Conservation (phyloP, 2,797 vertebrate species). For the Glyptemys insculpta region DNA sequence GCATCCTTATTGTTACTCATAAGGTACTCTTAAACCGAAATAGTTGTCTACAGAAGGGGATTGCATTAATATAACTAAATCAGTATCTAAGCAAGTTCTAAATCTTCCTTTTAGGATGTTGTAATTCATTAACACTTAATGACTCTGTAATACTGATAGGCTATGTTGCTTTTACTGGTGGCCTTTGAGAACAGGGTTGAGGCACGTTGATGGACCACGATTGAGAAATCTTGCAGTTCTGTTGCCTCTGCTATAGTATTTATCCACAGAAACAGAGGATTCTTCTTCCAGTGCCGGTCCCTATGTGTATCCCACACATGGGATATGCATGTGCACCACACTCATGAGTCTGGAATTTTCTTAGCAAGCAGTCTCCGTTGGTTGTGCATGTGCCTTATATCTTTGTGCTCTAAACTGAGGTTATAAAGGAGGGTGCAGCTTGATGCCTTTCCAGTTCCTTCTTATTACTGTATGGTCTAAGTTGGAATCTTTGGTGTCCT, state of each 20-base stretch:
- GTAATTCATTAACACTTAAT: accelerated
- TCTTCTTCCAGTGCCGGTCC: neutral
- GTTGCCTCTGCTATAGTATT: neutral
- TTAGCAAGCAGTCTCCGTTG: neutral
- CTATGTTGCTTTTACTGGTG: neutral
- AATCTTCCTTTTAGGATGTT: neutral
- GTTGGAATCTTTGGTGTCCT: neutral
- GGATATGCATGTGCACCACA: neutral
- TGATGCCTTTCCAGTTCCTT: neutral
- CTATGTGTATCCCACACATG: neutral
- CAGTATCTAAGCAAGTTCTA: neutral
- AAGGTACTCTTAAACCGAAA: neutral
- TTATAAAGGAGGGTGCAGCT: neutral
- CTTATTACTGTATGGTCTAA: neutral
- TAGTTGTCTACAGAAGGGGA: neutral
- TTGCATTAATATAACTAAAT: neutral
- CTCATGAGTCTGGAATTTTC: neutral
- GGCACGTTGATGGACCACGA: neutral
- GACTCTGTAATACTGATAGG: neutral
- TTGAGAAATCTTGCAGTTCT: neutral
- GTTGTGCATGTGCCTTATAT: neutral
- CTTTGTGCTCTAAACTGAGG: neutral
- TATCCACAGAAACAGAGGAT: neutral
- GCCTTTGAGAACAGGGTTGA: neutral
- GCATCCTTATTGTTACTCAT: neutral